Conservation (phyloP, 1,140 invertebrate genomes). For the Pogonomyrmex barbatus region DNA sequence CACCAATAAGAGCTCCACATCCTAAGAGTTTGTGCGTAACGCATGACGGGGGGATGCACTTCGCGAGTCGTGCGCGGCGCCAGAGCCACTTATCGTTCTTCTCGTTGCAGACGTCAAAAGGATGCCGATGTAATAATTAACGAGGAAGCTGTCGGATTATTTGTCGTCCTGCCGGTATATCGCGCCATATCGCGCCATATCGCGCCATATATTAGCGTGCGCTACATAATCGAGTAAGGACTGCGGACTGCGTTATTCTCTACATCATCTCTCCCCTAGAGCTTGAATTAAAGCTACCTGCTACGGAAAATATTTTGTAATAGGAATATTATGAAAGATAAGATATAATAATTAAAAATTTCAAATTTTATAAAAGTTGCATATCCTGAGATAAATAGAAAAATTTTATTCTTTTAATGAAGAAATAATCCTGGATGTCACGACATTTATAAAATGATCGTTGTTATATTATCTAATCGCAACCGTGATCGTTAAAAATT, state of each 20-base stretch:
- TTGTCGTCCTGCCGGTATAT: not conserved
- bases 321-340: not conserved
- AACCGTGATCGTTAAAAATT: not conserved
- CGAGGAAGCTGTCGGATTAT: slow-evolving; percentile 23
- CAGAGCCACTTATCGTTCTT: slow-evolving; percentile 29
- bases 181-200: slow-evolving; percentile 16
- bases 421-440: too few relatives aligned
- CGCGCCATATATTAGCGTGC: not conserved
- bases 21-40: slow-evolving; percentile 4
- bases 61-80: slow-evolving; percentile 11
- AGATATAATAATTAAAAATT: not conserved
- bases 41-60: slow-evolving; percentile 32
- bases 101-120: slow-evolving; percentile 1
- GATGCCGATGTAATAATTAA: slow-evolving; percentile 41
- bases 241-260: not conserved
- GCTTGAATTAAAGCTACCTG: not conserved
- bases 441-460: not conserved
- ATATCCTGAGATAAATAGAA: not conserved
- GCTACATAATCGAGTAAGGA: not conserved
- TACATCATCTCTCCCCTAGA: not conserved
- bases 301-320: not conserved
- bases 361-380: not conserved
- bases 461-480: not conserved
- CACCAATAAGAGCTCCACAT: not conserved
- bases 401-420: too few relatives aligned